Conservation (phyloP, 2,113 vertebrate genomes). For the Channa argus region DNA sequence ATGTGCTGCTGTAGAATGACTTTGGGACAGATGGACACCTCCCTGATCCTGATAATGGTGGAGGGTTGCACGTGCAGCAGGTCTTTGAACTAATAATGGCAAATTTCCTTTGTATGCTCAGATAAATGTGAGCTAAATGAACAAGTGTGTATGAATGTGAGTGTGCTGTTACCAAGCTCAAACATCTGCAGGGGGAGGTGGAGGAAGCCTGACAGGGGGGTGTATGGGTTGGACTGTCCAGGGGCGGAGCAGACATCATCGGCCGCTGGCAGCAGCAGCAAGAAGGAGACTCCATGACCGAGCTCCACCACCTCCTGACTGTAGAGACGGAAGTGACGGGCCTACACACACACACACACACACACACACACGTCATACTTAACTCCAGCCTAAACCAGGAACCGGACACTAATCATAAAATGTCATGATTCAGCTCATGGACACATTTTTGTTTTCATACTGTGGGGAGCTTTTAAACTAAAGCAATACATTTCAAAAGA, state of each 20-base stretch:
- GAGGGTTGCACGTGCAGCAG: no score
- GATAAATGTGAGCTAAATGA: no score
- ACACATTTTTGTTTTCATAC: no score
- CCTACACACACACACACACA: constrained; percentile 78
- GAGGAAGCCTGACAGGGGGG: constrained; percentile 93
- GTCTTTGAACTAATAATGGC: no score
- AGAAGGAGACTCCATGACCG: constrained; percentile 96
- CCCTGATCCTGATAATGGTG: no score
- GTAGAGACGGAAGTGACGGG: constrained; percentile 96
- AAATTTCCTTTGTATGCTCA: not conserved
- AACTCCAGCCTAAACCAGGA: not conserved
- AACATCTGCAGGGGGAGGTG: constrained; percentile 99
- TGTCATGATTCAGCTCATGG: no score
- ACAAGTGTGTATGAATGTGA: not conserved
- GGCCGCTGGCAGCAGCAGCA: constrained; percentile 96
- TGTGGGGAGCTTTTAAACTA: no score
- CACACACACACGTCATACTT: constrained; percentile 5
- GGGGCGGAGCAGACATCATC: constrained; percentile 98
- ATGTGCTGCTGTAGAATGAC: no score
- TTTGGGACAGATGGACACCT: no score
- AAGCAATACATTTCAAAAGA: no score
- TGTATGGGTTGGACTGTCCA: constrained; percentile 97
- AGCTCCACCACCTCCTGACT: constrained; percentile 98
- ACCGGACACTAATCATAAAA: not conserved
- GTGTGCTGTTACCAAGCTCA: constrained; percentile 86